Base-by-base conservation (phyloP, 2,888 invertebrate genomes). In the Dioctria rufipes region DNA sequence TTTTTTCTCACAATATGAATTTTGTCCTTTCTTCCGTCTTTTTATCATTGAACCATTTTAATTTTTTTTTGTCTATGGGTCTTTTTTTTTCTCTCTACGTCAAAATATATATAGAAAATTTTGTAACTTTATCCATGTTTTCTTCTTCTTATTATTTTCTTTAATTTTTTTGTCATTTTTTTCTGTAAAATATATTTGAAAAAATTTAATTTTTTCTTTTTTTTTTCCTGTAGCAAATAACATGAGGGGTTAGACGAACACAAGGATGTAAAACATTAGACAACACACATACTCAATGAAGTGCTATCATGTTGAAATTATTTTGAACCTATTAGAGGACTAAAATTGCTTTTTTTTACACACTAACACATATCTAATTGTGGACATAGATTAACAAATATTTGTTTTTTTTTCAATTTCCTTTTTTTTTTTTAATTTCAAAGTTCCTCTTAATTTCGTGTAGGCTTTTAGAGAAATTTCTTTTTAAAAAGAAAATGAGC, bases 221-320 rank as follows among this genome's bases (percentile, higher is more conserved):
- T n/a, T 25, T 25, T 25, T 25, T 25, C 25, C 83, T 83, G 81
- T 82, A 82, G 81, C 83, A 83, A 84, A 82, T 82, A 85, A 89
- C 88, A 87, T 86, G 83, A 90, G 86, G 91, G 92, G 92, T 93
- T 90, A 93, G 93, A 95, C 94, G 95, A 94, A 95, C 95, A 95
- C 95, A 94, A 93, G 92, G 95, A 94, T 93, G 93, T 91, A 92
- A 91, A 93, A 94, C 94, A 94, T 94, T 94, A 95, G 95, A 95
- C 95, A 94, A 95, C 94, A 95, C 95, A 95, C 95, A 95, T 88
- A 88, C 88, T 89, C 88, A 88, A 89, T 89, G 89, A 88, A 88
- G 88, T 89, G 87, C 89, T 88, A 88, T 88, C 89, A 89, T 88
- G 42, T 88, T 54, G 71, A 80, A 80, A 61, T 54, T 60, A 66